A percentile compares a stretch with the other conserved stretches of the same genome.
phyloP scores from a whole-genome alignment of 2,113 vertebrate species.

The Notarius lentiginosus region DNA sequence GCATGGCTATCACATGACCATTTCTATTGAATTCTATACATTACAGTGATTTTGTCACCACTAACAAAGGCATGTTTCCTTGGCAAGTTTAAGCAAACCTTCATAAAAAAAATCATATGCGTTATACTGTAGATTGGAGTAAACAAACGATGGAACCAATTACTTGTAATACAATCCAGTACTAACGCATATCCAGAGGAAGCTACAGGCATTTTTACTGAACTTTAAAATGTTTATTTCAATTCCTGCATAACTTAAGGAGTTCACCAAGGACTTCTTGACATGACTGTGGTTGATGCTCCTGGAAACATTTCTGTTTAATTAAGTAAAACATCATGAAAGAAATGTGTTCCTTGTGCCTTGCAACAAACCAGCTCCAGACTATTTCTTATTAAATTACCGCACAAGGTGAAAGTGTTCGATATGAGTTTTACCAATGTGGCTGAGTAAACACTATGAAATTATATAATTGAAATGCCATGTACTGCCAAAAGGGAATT shows the following conservation, averaged over 20 bases:
- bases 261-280: constrained; percentile 67
- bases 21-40: neutral
- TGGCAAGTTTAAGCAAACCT: neutral
- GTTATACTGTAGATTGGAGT: neutral
- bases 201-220: constrained; percentile 59
- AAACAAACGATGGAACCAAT: constrained; percentile 36
- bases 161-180: constrained; percentile 51
- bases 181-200: constrained; percentile 50
- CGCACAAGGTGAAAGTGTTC: neutral
- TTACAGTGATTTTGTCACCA: neutral
- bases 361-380: neutral
- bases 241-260: constrained; percentile 65
- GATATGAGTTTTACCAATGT: too few species aligned
- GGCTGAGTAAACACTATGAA: neutral
- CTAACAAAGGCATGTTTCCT: neutral
- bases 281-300: constrained; percentile 44
- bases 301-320: constrained; percentile 69
- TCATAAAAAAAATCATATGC: neutral
- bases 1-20: too few species aligned
- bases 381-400: neutral
- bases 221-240: constrained; percentile 69
- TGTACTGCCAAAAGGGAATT: neutral
- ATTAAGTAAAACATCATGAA: constrained; percentile 65
- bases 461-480: neutral
- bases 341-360: constrained; percentile 26